phyloP scores from a whole-genome alignment of 2,113 vertebrate species.

The Corydoras maculifer region DNA sequence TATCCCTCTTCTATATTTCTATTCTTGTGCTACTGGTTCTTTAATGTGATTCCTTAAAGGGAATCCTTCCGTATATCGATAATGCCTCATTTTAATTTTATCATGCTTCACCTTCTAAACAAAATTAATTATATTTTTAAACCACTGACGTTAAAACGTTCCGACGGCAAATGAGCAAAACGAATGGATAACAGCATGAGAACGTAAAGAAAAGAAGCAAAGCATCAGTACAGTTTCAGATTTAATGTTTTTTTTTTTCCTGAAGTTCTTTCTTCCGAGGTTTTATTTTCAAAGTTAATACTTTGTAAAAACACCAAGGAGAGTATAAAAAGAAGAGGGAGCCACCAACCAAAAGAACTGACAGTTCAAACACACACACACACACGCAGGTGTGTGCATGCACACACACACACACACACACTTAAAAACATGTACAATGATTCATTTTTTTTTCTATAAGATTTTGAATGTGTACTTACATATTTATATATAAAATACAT shows the following conservation, averaged over 20 bases:
- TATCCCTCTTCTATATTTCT: too few species aligned
- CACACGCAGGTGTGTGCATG: conserved; percentile 2
- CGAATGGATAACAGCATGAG: too few species aligned
- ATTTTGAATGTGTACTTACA: conserved; percentile 60
- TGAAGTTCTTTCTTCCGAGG: too few species aligned
- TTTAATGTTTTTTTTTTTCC: too few species aligned
- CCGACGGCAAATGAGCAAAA: too few species aligned
- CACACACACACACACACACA: conserved; percentile 8
- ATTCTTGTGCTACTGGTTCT: too few species aligned
- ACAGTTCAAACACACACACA: conserved; percentile 55
- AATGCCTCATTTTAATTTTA: too few species aligned
- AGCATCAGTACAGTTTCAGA: conserved; percentile 64
- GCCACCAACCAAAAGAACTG: conserved; percentile 59
- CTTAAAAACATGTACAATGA: conserved; percentile 62
- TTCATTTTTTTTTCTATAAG: conserved; percentile 55
- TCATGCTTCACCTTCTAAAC: too few species aligned
- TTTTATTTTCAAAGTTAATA: conserved; percentile 57
- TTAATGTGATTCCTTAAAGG: too few species aligned
- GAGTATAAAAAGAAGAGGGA: conserved; percentile 61
- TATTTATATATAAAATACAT: conserved; percentile 68
- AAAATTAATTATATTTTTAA: too few species aligned
- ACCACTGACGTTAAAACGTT: too few species aligned
- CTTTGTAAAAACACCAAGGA: conserved; percentile 73
- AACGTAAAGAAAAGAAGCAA: not conserved
- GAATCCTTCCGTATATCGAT: too few species aligned